Base-by-base conservation (phyloP, 1,140 invertebrate genomes). In the Glossosoma conforme region DNA sequence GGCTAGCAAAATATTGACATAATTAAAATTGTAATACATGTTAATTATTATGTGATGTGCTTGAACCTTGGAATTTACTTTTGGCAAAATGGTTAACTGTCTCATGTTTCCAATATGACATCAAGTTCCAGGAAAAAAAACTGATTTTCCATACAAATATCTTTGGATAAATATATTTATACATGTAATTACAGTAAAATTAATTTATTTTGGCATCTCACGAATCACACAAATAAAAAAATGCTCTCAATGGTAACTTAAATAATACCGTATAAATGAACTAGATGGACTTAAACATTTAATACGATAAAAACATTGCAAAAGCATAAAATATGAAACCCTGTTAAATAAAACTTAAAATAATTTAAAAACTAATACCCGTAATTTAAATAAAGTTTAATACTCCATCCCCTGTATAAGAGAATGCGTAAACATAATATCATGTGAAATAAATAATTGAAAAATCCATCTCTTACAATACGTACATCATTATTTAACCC, bases 321-420 rank as follows among this genome's bases (percentile, higher is more conserved):
- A 38, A 38, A 38, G 30, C 30, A 22, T 41, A 49, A 49, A 36
- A 44, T 36, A 20, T 44, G n/a, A 44, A 51, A 44, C 48, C 48
- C 48, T 51, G 48, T 36, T 14, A 44, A 51, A 38, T 17, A 32
- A 51, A 51, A 10, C 30, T 44, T 35, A 44, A 43, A 18, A 17
- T 37, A 36, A 44, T 30, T 36, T 51, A 44, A 30, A 13, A 51
- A 51, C 41, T 51, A 51, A 51, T 51, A 51, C 48, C 48, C 48
- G 48, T 51, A 51, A 49, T 41, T 20, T 13, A 49, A 49, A 49
- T 48, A 24, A 49, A 49, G 33, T 20, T 3, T n/a, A n/a, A n/a
- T n/a, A n/a, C n/a, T n/a, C n/a, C n/a, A n/a, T n/a, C n/a, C n/a
- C n/a, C n/a, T n/a, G n/a, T n/a, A n/a, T n/a, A n/a, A n/a, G n/a